Conservation (phyloP, 2,797 vertebrate genomes). For the Hephaestus fuliginosus region DNA sequence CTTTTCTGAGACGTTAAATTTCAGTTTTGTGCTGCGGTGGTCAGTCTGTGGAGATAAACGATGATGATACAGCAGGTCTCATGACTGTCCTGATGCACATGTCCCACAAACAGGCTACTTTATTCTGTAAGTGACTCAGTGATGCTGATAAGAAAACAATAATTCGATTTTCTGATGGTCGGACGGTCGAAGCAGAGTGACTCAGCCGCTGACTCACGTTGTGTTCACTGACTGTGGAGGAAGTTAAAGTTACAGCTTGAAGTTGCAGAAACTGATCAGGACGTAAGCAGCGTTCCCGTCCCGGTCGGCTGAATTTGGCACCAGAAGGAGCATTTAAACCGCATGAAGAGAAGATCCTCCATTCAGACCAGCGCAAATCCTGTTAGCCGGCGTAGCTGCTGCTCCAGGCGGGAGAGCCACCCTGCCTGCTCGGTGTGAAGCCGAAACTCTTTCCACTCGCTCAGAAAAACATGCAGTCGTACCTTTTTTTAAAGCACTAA, state of each 20-base stretch:
- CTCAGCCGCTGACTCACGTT: background rate
- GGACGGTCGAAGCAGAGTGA: background rate
- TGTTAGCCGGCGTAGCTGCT: slow-evolving; percentile 4
- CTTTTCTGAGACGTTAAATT: too few relatives aligned
- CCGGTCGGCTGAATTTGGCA: background rate
- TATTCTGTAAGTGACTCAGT: too few relatives aligned
- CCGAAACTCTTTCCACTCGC: background rate
- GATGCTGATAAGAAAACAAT: background rate
- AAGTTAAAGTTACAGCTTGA: background rate
- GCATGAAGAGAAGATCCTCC: background rate
- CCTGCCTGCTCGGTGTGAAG: background rate
- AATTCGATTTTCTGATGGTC: background rate
- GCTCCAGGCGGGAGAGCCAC: background rate
- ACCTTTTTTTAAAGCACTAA: background rate
- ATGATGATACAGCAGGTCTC: too few relatives aligned
- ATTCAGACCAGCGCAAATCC: slow-evolving; percentile 23
- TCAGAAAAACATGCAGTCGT: background rate
- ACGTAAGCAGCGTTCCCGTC: background rate
- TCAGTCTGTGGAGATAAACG: too few relatives aligned
- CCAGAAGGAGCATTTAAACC: slow-evolving; percentile 11
- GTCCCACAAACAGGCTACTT: too few relatives aligned
- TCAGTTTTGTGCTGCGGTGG: too few relatives aligned
- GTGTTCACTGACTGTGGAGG: background rate
- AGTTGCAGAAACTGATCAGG: background rate
- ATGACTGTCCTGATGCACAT: too few relatives aligned